phyloP scores from a whole-genome alignment of 2,113 vertebrate species.

The Cyanoderma ruficeps region DNA sequence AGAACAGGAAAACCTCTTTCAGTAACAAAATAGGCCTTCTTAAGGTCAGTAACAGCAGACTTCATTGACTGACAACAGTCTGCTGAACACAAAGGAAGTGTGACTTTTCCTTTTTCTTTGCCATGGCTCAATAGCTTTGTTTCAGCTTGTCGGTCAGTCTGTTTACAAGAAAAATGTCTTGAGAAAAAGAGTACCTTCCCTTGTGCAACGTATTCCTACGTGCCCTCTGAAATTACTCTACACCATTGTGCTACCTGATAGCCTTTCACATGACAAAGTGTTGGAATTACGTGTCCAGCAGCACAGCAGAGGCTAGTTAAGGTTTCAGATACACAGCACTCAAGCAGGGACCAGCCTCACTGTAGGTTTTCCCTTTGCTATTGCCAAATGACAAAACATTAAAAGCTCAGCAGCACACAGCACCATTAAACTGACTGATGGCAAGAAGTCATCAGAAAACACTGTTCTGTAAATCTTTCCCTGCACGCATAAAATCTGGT shows the following conservation, averaged over 20 bases:
- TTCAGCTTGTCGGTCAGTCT: neutral
- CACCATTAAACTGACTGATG: conserved; percentile 52
- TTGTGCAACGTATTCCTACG: neutral
- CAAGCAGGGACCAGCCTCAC: neutral
- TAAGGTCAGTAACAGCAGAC: neutral
- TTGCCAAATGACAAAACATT: neutral
- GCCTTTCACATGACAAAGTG: neutral
- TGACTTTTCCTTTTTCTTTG: conserved; percentile 36
- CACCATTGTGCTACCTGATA: accelerated
- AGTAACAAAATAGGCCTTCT: neutral
- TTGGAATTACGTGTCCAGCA: neutral
- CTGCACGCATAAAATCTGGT: neutral
- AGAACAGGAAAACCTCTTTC: conserved; percentile 14
- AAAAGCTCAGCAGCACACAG: neutral
- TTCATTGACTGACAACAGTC: neutral
- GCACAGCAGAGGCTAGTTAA: neutral
- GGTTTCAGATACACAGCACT: neutral
- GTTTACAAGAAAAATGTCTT: neutral
- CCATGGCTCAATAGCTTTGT: neutral
- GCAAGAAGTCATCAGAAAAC: conserved; percentile 30
- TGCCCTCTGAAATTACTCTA: neutral
- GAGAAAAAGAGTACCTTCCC: neutral
- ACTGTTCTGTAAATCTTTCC: neutral
- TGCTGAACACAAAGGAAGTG: neutral
- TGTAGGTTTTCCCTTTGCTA: neutral